A percentile compares a stretch with the other conserved stretches of the same genome.
phyloP scores from a whole-genome alignment of 2,797 vertebrate species.

The Zenarchopterus dispar region DNA sequence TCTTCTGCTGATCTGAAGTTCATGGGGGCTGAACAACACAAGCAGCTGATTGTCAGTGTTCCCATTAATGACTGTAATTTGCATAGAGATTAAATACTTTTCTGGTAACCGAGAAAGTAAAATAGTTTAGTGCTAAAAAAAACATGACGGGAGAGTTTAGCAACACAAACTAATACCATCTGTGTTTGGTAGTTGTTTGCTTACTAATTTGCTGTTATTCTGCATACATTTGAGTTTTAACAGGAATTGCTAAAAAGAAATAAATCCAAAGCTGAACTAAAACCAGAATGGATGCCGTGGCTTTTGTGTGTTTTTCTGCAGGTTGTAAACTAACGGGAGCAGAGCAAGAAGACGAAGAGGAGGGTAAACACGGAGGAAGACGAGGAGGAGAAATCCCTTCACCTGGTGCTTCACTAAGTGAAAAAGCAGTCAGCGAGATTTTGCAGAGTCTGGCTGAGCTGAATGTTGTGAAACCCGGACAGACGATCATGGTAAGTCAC shows the following conservation, averaged over 20 bases:
- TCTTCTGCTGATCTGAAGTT: not conserved
- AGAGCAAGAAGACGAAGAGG: conserved; percentile 64
- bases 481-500: conserved; percentile 81
- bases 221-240: not conserved
- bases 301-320: conserved; percentile 41
- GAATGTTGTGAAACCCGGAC: conserved; percentile 78
- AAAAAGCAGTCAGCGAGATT: conserved; percentile 82
- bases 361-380: conserved; percentile 47
- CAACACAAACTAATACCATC: too few relatives aligned
- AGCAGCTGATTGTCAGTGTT: not conserved
- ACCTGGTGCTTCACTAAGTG: conserved; percentile 57
- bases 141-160: not conserved
- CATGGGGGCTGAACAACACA: conserved; percentile 4
- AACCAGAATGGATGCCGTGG: too few relatives aligned
- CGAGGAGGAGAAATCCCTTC: conserved; percentile 37
- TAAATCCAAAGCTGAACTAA: not conserved
- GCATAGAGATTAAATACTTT: conserved; percentile 20
- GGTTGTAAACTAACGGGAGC: conserved; percentile 78
- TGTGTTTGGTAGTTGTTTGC: not conserved
- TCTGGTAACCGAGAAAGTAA: not conserved
- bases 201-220: not conserved
- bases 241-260: not conserved
- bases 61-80: conserved; percentile 59
- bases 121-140: conserved; percentile 2
- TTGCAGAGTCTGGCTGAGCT: conserved; percentile 84